Base-by-base conservation (phyloP, 2,797 vertebrate species). In the Australoheros facetus region DNA sequence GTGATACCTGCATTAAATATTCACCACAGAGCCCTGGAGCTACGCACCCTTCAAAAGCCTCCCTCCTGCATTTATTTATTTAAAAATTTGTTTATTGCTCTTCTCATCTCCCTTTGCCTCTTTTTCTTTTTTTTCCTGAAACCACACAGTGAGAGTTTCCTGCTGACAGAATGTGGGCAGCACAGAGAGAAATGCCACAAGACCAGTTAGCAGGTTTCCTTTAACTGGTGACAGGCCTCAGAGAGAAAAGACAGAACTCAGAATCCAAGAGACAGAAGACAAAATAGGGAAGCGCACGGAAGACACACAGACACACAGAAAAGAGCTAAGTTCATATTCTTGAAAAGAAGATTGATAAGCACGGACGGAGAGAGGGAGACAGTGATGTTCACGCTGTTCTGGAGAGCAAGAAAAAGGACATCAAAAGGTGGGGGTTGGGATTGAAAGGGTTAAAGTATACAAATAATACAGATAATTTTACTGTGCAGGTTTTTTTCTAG, bases 1-100 rank as follows among this genome's bases (percentile, higher is more conserved):
- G 86, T 86, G 88, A 89, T 94, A 89, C 88, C 88, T 82, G 77
- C 84, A 93, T 93, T 90, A 93, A 94, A 94, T 90, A 94, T 93
- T 91, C 85, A 94, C 86, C 78, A 88, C 69, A 71, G 79, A 88
- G 85, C 89, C 90, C 90, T 19, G 60, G 87, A 94, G 93, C 89
- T 83, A 58, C 54, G 80, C 80, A 71, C 88, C 82, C 92, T 93
- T 93, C 92, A 94, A 92, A 93, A 93, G 86, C 80, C 75, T 80
- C 79, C 87, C 85, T 85, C 83, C 75, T 76, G 73, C 84, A 90
- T 90, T 91, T 95, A 93, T 93, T 93, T 93, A 93, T 94, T 93
- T 90, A 83, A 91, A 92, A 94, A 92, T 85, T 1, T 92, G 92
- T 93, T 94, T 93, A 93, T 91, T 93, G 83, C 85, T 78, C 86